These are phyloP conservation scores for Theretra japonica DNA, from an alignment of 2,888 invertebrate genomes.

Conservation along the genomic window DNA sequence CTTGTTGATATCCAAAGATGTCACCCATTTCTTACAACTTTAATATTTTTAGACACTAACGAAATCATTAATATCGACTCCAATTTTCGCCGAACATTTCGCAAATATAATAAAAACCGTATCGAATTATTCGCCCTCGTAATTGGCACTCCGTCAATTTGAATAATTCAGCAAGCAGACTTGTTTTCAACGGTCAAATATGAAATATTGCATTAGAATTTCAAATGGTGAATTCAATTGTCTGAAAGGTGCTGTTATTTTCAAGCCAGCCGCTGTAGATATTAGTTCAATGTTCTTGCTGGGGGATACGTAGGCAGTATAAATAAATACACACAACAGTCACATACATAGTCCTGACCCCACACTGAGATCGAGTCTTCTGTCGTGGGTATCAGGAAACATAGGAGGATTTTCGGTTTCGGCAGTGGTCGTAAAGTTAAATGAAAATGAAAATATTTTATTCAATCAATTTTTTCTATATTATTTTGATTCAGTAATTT, in stretches of 20 bases:
- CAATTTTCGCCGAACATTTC: not conserved
- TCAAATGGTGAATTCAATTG: not conserved
- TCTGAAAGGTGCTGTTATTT: not conserved
- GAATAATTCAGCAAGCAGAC: conserved; percentile 8
- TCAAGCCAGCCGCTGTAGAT: not conserved
- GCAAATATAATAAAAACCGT: not conserved
- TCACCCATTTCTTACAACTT: not conserved
- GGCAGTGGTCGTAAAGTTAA: too few relatives aligned
- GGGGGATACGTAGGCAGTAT: too few relatives aligned
- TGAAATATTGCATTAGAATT: conserved; percentile 14
- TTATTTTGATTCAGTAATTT: too few relatives aligned
- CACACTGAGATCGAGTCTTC: too few relatives aligned
- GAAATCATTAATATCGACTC: not conserved
- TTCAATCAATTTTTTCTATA: too few relatives aligned
- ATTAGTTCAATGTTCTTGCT: too few relatives aligned
- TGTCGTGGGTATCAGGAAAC: too few relatives aligned
- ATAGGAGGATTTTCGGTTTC: too few relatives aligned
- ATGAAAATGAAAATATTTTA: too few relatives aligned
- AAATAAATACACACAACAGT: too few relatives aligned
- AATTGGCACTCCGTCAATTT: conserved; percentile 13
- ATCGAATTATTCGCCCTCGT: not conserved
- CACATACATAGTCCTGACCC: too few relatives aligned
- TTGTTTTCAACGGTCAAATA: conserved; percentile 8
- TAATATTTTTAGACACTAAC: not conserved
- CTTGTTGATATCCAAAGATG: too few relatives aligned